Base-by-base conservation (phyloP, 2,113 vertebrate species). In the Gnathonemus echidnorhynchus region DNA sequence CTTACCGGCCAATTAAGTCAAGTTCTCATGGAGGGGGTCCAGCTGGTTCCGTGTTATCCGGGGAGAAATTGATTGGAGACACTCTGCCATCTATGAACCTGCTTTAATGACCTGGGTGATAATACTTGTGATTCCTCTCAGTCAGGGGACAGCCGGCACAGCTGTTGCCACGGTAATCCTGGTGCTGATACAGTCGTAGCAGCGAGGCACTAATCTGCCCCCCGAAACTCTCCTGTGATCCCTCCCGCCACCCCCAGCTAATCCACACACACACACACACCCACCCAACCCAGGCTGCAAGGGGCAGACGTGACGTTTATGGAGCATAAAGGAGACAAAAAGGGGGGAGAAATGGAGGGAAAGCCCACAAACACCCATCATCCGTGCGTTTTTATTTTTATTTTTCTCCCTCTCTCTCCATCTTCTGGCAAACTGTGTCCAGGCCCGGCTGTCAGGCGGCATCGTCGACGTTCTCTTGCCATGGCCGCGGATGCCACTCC, bases 1-100 rank as follows among this genome's bases (percentile, higher is more conserved):
- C 98, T 99, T 98, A 99, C 97, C 98, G 97, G 97, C 98, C 98
- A 99, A 99, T 99, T 99, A 99, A 99, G 97, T 98, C 97, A 98
- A 98, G 98, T 98, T 98, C 97, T 99, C 97, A 96, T 97, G 96
- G 97, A 99, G 97, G 97, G 98, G 98, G 98, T 97, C 98, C 97
- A 98, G 97, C 97, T 98, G 98, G 98, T 96, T 96, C 96, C 94
- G 96, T 96, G 97, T 97, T 98, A 97, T 97, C 97, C 95, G 95
- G 96, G 97, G 97, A 98, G 97, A 97, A 97, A 98, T 98, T 99
- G 98, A 99, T 98, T 98, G 98, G 98, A 98, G 97, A 95, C 97
- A 95, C 97, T 96, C 96, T 94, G 96, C 97, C 96, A 96, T 98
- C 97, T 97, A 97, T 97, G 98, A 98, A 97, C 96, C 97, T 94